Conservation (phyloP, 2,888 invertebrate genomes). For the Cyaniris semiargus region DNA sequence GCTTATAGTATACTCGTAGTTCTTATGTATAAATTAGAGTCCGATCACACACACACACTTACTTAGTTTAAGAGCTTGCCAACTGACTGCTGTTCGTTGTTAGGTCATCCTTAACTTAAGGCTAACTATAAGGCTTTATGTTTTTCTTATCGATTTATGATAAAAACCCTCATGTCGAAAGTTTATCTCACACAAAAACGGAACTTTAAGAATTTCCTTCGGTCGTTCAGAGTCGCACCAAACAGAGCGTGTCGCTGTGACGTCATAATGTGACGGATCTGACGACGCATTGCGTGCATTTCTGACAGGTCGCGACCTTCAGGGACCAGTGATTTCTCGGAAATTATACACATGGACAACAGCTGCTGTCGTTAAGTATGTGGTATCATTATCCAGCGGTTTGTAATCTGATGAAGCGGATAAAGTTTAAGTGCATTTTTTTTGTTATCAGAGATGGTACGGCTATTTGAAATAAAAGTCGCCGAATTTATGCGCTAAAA, state of each 20-base stretch:
- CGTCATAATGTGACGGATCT: not conserved
- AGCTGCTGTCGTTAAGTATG: not conserved
- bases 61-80: too few relatives aligned
- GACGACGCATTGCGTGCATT: constrained; percentile 3
- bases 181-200: not conserved
- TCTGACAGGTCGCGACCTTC: constrained; percentile 18
- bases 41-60: too few relatives aligned
- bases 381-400: not conserved
- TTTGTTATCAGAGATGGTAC: not conserved
- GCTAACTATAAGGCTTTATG: too few relatives aligned
- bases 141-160: not conserved
- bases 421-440: not conserved
- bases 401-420: not conserved
- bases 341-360: not conserved
- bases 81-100: too few relatives aligned
- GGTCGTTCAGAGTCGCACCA: not conserved
- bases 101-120: too few relatives aligned
- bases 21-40: too few relatives aligned
- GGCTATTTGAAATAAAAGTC: not conserved
- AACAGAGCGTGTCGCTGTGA: not conserved
- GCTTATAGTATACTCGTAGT: too few relatives aligned
- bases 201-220: not conserved
- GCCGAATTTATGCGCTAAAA: not conserved
- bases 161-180: not conserved
- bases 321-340: not conserved